A percentile compares a stretch with the other conserved stretches of the same genome.
Evolutionary conservation across 2,797 vertebrate species (phyloP).

Genomic region (Aeoliscus strigatus): DNA sequence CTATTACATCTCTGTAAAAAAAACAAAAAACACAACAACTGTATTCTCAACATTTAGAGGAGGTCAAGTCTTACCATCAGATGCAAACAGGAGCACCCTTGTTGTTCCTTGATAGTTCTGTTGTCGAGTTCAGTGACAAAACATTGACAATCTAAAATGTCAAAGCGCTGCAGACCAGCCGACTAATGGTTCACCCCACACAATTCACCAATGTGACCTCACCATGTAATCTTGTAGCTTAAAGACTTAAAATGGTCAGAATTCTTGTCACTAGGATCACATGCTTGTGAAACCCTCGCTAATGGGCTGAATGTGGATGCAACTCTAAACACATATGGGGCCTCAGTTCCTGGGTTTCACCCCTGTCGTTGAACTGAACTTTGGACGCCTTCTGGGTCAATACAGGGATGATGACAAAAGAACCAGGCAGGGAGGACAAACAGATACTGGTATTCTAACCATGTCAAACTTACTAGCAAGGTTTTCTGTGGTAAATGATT

Average conservation of each 20-base stretch:
- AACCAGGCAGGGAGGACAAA: conserved; percentile 35
- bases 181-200: conserved; percentile 16
- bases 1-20: no score
- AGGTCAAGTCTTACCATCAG: conserved; percentile 60
- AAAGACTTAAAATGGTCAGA: conserved; percentile 51
- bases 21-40: no score
- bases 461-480: conserved; percentile 59
- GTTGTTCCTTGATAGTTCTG: conserved; percentile 20
- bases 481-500: conserved; percentile 75
- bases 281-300: conserved; percentile 25
- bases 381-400: conserved; percentile 51
- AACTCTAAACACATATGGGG: no score
- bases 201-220: conserved; percentile 21
- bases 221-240: conserved; percentile 39
- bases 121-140: conserved; percentile 30
- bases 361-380: conserved; percentile 55
- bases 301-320: conserved; percentile 3
- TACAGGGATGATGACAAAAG: conserved; percentile 31
- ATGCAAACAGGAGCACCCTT: conserved; percentile 30
- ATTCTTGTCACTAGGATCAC: conserved; percentile 47
- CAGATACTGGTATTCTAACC: conserved; percentile 42
- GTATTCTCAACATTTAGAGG: background rate
- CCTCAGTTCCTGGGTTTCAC: no score
- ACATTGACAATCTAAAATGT: conserved; percentile 35
- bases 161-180: conserved; percentile 18